phyloP scores from a whole-genome alignment of 2,888 invertebrate species.

The Hypena proboscidalis region DNA sequence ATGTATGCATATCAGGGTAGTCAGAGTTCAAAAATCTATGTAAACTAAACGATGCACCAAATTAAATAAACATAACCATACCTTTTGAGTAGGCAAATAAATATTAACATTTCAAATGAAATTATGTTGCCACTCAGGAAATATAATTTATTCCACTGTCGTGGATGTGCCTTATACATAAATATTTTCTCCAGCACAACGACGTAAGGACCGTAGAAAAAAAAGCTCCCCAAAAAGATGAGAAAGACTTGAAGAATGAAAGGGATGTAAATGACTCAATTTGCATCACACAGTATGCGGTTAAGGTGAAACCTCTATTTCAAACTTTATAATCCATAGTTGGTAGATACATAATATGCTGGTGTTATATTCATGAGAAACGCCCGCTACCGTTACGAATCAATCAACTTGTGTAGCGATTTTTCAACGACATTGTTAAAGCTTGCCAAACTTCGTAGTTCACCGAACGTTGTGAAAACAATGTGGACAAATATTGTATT shows the following conservation, averaged over 20 bases:
- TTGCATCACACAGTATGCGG: constrained; percentile 64
- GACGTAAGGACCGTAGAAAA: constrained; percentile 14
- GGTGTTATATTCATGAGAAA: too few relatives aligned
- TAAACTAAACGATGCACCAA: too few relatives aligned
- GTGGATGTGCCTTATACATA: constrained; percentile 15
- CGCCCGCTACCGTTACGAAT: too few relatives aligned
- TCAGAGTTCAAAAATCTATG: too few relatives aligned
- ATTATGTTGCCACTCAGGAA: constrained; percentile 1
- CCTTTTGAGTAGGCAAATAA: too few relatives aligned
- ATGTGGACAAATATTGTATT: too few relatives aligned
- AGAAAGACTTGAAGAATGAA: constrained; percentile 52
- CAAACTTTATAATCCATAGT: constrained; percentile 5
- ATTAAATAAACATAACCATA: neutral
- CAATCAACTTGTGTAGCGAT: too few relatives aligned
- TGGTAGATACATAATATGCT: too few relatives aligned
- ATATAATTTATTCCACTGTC: constrained; percentile 22
- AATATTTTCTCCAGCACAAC: constrained; percentile 17
- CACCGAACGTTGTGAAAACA: too few relatives aligned
- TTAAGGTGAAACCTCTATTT: constrained; percentile 21
- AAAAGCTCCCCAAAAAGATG: constrained; percentile 34
- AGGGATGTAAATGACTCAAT: constrained; percentile 70
- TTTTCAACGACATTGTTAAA: too few relatives aligned
- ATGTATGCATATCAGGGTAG: too few relatives aligned
- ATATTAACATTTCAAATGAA: neutral
- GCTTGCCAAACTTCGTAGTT: too few relatives aligned